Evolutionary conservation across 1,140 invertebrate genomes (phyloP), one percentile per base, ranked within the genome.

Genomic region (Aphaenogaster rudis): DNA sequence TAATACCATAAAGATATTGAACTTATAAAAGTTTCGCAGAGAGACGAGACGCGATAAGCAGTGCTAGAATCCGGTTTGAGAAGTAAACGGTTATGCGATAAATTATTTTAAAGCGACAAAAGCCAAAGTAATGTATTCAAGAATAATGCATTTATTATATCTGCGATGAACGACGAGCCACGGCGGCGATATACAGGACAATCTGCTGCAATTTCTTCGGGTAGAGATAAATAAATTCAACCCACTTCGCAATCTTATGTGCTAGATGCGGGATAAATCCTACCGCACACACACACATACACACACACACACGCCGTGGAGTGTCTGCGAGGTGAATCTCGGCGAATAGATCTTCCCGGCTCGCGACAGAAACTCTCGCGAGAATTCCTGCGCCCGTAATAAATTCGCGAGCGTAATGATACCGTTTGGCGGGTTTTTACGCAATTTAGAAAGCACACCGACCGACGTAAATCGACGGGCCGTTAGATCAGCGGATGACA

Each of bases 371-470:
- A 28, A 80, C 79, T 82, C 67, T 82, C 67, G 67, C 80, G 67
- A 76, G 69, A 84, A 84, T 84, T 84, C 67, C 54, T 74, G 69
- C 80, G 54, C 54, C 33, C 54, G 80, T 76, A 84, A 84, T 84
- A 84, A 84, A 84, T 84, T 76, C 69, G 80, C 80, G 52, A 48
- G 54, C 69, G 54, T 84, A 84, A 84, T 76, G 80, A 84, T 84
- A 84, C 69, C 80, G 80, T 84, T 82, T 59, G 69, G 52, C 80
- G 42, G 28, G 42, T 72, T 84, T 84, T 84, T 84, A 76, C 80
- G 80, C 69, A 84, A 84, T 76, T 84, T 84, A 84, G 69, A 84
- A 84, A 84, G 69, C 69, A 84, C 67, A 71, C 21, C 52, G 79
- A 42, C 33, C 78, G 63, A 4, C 67, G 78, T 67, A 82, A 82